A percentile compares a stretch with the other conserved stretches of the same genome.
Evolutionary conservation across 2,797 vertebrate genomes (phyloP).

Genomic region (Anabas testudineus): DNA sequence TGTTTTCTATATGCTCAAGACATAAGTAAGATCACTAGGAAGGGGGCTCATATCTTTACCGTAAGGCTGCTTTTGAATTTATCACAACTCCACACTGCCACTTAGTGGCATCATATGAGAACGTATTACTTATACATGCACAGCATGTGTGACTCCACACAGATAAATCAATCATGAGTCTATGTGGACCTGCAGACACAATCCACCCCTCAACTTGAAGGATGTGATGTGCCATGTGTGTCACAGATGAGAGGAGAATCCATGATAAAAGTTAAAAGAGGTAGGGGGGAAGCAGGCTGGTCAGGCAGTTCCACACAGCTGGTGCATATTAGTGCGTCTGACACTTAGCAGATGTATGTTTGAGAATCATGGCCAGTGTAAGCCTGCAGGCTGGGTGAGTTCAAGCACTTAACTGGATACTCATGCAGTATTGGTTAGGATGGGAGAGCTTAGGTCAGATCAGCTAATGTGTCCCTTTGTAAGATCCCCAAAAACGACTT

Average conservation of each 20-base stretch:
- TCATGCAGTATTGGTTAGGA: not conserved
- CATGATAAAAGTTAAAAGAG: constrained; percentile 48
- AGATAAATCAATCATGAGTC: not conserved
- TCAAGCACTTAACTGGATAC: constrained; percentile 24
- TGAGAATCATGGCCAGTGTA: constrained; percentile 17
- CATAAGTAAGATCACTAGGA: not conserved
- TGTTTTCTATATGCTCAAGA: not conserved
- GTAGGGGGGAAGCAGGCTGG: constrained; percentile 9
- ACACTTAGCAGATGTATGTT: constrained; percentile 70
- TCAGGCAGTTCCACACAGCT: constrained; percentile 58
- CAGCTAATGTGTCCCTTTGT: not conserved
- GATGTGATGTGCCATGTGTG: constrained; percentile 56
- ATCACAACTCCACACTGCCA: constrained; percentile 23
- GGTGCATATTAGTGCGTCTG: constrained; percentile 60
- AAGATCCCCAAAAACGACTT: not conserved
- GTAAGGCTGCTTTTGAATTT: not conserved
- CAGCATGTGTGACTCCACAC: not conserved
- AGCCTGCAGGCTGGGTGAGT: constrained; percentile 9
- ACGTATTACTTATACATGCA: not conserved
- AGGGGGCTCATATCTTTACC: not conserved
- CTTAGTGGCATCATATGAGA: constrained; percentile 16
- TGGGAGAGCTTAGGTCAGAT: constrained; percentile 2
- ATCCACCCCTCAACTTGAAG: not conserved
- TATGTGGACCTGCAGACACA: not conserved
- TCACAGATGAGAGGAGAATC: constrained; percentile 66